Evolutionary conservation across 1,140 invertebrate species (phyloP), one percentile per base, ranked within the genome.

Genomic region (Luehdorfia chinensis): DNA sequence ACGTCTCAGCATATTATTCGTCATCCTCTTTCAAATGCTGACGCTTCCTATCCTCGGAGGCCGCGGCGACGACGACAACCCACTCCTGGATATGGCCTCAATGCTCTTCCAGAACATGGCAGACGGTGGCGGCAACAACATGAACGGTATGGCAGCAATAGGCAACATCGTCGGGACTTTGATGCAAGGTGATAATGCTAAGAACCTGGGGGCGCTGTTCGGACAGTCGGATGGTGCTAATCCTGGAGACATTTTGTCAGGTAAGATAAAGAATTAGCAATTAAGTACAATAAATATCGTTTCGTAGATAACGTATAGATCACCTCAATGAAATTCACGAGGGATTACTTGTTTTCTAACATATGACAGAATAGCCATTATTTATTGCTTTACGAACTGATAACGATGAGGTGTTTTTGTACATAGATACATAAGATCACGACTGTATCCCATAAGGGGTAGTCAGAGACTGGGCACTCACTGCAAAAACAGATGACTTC

Each of bases 151-250:
- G 34, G 87, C 59, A n/a, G 77, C 73, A 0, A 66, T 87, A 0
- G 89, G 87, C 1, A 87, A 80, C 9, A 70, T 91, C 0, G 59
- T 91, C n/a, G 87, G 88, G 2, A 87, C 59, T 18, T 74, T 91
- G 3, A 88, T 91, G 87, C 89, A 91, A 55, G 87, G 89, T 15
- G 89, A 88, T 25, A 86, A 80, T 18, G 88, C 66, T 2, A 79
- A 86, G 48, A 77, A 85, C 27, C 19, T 81, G 3, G 84, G 78
- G 3, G 61, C 79, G 1, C 43, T 81, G 44, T 55, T 86, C 7
- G 81, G 75, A 12, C 78, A 78, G 32, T 61, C 67, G 1, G 57
- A 72, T 19, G 66, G 60, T 0, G 62, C 47, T 2, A 63, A 72
- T 31, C 64, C 66, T 33, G 80, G 65, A 0, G 81, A 87, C 52